Evolutionary conservation across 2,113 vertebrate species (phyloP), one percentile per base, ranked within the genome.

Genomic region (Telmatochromis brichardi): DNA sequence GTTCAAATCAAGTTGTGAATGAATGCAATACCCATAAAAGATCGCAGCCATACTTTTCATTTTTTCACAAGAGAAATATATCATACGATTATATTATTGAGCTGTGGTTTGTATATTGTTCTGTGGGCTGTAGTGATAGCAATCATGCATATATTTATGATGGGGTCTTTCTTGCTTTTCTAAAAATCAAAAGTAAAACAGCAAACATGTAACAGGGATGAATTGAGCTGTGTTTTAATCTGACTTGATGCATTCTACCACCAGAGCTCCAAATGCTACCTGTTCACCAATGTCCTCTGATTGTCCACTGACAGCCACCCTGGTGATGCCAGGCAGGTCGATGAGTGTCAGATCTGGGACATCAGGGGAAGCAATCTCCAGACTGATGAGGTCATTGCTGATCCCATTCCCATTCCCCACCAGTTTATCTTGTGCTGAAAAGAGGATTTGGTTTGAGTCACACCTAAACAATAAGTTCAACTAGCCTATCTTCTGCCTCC

Each of bases 341-440:
- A 99, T 99, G 12, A 99, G 95, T 0, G 98, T 98, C 89, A 99
- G 97, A 40, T 99, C 97, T 1, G 98, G 97, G 82, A 98, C 97
- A 3, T 95, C 21, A 3, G 96, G 93, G 58, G 98, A 98, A 28
- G 47, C 82, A 23, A 99, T 88, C 85, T 98, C 96, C 82, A 99
- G 94, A 78, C 88, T 97, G 91, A 99, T 98, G n/a, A 98, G 95
- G 2, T 98, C 92, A 0, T 51, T 58, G 2, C 97, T 97, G 91
- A 99, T 98, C 5, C 92, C 96, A 42, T 89, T 57, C 4, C 89
- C 95, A 0, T 47, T 4, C 7, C 98, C 97, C 0, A 98, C 97
- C 21, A 99, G 95, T 17, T 71, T 0, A 28, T 96, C 53, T 89
- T 98, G 98, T 86, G 97, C 98, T 98, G 60, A 17, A 54, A 82